Base-by-base conservation (phyloP, 1,140 invertebrate genomes). In the Caenorhabditis briggsae region DNA sequence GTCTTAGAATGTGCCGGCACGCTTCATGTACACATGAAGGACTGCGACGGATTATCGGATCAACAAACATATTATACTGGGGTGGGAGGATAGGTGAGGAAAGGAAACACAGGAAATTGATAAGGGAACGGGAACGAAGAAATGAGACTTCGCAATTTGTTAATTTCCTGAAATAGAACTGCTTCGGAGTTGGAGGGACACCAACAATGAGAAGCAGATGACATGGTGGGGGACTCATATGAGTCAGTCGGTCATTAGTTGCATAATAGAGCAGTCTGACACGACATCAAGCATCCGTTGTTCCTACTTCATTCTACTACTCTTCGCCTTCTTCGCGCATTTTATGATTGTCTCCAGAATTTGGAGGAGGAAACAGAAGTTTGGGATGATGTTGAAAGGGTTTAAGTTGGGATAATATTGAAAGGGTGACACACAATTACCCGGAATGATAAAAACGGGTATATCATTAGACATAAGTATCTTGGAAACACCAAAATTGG, bases 1-100 rank as follows among this genome's bases (percentile, higher is more conserved):
- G 64, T 78, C 70, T 78, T 78, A 78, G 70, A 78, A 78, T 78
- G 70, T 78, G 70, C 70, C 70, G 70, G 70, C 70, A 78, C 70
- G 70, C 70, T 78, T 78, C 70, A 78, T 78, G 46, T 70, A 70
- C 64, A 70, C 64, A 70, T 53, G 70, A n/a, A 33, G 64, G n/a
- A 78, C 70, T 50, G 46, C 43, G 46, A 78, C 46, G 70, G 70
- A 78, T 78, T 50, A 78, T 41, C 46, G 46, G 70, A 50, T 78
- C 12, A n/a, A 53, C 46, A 78, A 78, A 78, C 50, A 78, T 50
- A 78, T 78, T 46, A 50, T 78, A 43, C 46, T 53, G 43, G 46
- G 61, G 20, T 41, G 11, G 61, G 11, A 9, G 61, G 70, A 50
- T 33, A 43, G 20, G 41, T 9, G 23, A 23, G 12, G 11, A 20